Percentiles rank a stretch among this genome's conserved stretches.
These are phyloP conservation scores for Saimiri boliviensis DNA, from an alignment of 2,113 vertebrate species.

Conservation along the genomic window DNA sequence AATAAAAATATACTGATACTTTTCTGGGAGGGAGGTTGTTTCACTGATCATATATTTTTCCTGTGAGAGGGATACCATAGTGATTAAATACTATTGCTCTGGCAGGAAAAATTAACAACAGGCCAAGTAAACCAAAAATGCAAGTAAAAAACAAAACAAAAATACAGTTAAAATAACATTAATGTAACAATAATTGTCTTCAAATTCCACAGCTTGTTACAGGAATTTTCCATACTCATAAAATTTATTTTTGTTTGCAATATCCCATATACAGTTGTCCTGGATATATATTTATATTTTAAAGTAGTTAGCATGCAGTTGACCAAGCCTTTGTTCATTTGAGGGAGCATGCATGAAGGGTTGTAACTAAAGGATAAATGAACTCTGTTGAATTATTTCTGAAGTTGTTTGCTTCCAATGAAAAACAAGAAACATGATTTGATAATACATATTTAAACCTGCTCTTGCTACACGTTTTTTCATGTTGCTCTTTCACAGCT, in stretches of 20 bases:
- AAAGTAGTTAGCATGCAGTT: slow-evolving; percentile 39
- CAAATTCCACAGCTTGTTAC: slow-evolving; percentile 17
- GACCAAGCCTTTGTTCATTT: slow-evolving; percentile 64
- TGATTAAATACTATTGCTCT: slow-evolving; percentile 60
- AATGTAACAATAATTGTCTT: neutral
- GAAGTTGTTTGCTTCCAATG: slow-evolving; percentile 54
- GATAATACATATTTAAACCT: slow-evolving; percentile 33
- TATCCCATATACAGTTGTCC: neutral
- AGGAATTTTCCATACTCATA: neutral
- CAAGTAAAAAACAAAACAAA: neutral
- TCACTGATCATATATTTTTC: slow-evolving; percentile 49
- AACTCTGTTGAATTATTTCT: slow-evolving; percentile 62
- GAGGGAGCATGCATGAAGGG: slow-evolving; percentile 5
- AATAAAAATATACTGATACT: slow-evolving; percentile 38
- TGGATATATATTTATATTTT: slow-evolving; percentile 45
- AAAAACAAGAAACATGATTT: slow-evolving; percentile 52
- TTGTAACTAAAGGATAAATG: neutral
- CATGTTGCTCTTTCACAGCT: neutral
- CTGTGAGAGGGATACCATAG: slow-evolving; percentile 29
- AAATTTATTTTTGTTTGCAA: slow-evolving; percentile 31
- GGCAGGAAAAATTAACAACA: slow-evolving; percentile 33
- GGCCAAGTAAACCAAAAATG: slow-evolving; percentile 36
- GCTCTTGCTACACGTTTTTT: neutral
- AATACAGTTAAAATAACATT: neutral
- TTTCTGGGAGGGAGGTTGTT: slow-evolving; percentile 34